These are phyloP conservation scores for Caenorhabditis macrosperma DNA, from an alignment of 2,888 invertebrate species.

Conservation along the genomic window DNA sequence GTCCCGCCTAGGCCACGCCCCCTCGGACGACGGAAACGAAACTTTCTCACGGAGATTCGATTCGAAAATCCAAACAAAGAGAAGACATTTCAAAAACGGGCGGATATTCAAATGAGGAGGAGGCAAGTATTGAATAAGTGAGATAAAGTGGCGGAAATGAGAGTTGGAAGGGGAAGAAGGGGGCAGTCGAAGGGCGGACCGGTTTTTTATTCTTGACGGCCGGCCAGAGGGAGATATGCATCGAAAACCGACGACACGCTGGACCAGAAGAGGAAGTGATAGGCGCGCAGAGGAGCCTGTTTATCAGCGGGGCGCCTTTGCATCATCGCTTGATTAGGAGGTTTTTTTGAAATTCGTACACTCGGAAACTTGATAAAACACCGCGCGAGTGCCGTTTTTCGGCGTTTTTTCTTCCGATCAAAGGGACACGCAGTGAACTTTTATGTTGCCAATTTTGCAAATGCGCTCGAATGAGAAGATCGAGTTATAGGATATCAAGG, in stretches of 20 bases:
- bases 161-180: background rate
- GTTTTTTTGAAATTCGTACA: background rate
- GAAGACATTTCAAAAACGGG: background rate
- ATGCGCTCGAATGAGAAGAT: too few relatives aligned
- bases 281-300: background rate
- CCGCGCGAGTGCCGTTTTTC: too few relatives aligned
- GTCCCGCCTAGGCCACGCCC: too few relatives aligned
- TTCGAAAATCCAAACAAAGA: background rate
- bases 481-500: too few relatives aligned
- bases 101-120: slow-evolving; percentile 3
- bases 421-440: too few relatives aligned
- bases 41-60: too few relatives aligned
- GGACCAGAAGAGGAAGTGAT: background rate
- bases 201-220: slow-evolving; percentile 26
- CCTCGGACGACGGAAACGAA: too few relatives aligned
- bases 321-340: background rate
- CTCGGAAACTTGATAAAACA: background rate
- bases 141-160: background rate
- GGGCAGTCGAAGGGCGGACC: background rate
- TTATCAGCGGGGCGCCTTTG: background rate
- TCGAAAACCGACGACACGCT: slow-evolving; percentile 19
- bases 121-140: background rate
- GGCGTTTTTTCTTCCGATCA: too few relatives aligned
- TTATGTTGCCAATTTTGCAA: too few relatives aligned
- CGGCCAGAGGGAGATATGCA: slow-evolving; percentile 35